Evolutionary conservation across 2,888 invertebrate species (phyloP).

Genomic region (Ecliptopera silaceata): DNA sequence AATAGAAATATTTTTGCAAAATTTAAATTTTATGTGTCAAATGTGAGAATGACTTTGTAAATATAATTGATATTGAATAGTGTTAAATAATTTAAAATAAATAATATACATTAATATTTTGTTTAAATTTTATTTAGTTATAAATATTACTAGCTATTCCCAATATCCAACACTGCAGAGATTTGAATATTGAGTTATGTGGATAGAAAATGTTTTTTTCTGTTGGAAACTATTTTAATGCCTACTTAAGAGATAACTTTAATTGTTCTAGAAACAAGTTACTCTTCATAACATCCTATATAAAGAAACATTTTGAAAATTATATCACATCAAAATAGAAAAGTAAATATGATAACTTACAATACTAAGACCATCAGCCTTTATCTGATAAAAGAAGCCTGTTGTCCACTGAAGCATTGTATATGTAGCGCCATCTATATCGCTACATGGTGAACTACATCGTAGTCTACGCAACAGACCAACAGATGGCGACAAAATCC

Average conservation of each 20-base stretch:
- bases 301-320: background rate
- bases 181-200: no score
- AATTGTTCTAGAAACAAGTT: background rate
- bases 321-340: no score
- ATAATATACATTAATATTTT: constrained; percentile 59
- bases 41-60: constrained; percentile 63
- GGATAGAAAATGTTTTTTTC: no score
- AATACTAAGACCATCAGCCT: background rate
- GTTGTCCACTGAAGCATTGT: background rate
- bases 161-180: no score
- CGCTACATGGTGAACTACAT: no score
- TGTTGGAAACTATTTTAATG: background rate
- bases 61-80: constrained; percentile 74
- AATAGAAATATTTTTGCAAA: constrained; percentile 58
- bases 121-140: constrained; percentile 41
- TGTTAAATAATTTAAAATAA: constrained; percentile 64
- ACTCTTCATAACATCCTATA: background rate
- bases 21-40: constrained; percentile 60
- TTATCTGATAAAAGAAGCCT: background rate
- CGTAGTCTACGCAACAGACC: no score
- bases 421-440: no score
- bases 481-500: no score
- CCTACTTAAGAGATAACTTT: background rate
- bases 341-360: background rate
- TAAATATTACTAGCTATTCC: no score